Evolutionary conservation across 2,113 vertebrate species (phyloP).

Genomic region (Pseudopodoces humilis): DNA sequence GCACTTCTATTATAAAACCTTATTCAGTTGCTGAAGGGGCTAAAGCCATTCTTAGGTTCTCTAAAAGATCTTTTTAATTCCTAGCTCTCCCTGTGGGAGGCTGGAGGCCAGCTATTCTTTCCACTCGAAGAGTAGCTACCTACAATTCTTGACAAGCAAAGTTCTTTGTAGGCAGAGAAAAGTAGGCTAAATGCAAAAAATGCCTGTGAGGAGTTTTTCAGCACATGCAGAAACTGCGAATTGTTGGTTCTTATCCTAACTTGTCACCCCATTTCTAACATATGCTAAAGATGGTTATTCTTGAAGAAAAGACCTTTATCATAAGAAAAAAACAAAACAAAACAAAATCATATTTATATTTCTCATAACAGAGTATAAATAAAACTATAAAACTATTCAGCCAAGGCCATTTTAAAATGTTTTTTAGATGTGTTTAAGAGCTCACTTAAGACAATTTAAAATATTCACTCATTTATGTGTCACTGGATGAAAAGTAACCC

Average conservation of each 20-base stretch:
- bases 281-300: neutral
- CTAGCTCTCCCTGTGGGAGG: conserved; percentile 13
- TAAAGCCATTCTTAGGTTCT: conserved; percentile 17
- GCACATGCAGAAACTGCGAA: neutral
- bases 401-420: neutral
- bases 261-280: neutral
- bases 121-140: neutral
- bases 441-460: neutral
- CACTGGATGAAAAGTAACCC: neutral
- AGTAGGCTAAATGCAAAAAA: conserved; percentile 14
- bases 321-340: neutral
- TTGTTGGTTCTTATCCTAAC: neutral
- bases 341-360: neutral
- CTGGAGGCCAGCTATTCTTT: conserved; percentile 22
- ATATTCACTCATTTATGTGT: neutral
- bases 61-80: conserved; percentile 30
- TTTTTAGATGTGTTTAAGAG: neutral
- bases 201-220: neutral
- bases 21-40: conserved; percentile 6
- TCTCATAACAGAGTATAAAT: neutral
- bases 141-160: conserved; percentile 28
- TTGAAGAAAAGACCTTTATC: neutral
- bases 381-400: neutral
- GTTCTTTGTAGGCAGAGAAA: conserved; percentile 22
- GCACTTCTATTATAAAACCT: conserved; percentile 6